phyloP scores from a whole-genome alignment of 2,888 invertebrate genomes.

The Acronicta psi region DNA sequence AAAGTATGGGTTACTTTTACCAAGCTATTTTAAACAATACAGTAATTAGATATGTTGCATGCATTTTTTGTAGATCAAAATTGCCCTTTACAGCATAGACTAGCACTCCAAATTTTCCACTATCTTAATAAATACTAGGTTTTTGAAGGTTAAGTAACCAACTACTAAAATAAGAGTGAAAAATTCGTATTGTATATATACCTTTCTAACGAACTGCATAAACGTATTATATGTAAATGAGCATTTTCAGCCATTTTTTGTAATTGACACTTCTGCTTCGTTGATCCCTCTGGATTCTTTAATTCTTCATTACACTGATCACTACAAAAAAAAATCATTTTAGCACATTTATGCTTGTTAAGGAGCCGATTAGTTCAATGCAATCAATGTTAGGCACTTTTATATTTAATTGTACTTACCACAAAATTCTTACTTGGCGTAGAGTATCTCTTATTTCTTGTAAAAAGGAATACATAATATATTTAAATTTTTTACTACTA shows the following conservation, averaged over 20 bases:
- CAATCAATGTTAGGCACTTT: no score
- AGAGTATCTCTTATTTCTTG: conserved; percentile 62
- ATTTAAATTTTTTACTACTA: conserved; percentile 54
- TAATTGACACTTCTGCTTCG: conserved; percentile 50
- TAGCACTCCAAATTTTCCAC: no score
- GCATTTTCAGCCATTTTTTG: conserved; percentile 54
- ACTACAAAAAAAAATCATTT: conserved; percentile 52
- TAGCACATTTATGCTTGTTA: neutral
- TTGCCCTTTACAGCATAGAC: no score
- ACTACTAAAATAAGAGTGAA: neutral
- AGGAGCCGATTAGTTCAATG: neutral
- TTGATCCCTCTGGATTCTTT: conserved; percentile 26
- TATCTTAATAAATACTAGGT: no score
- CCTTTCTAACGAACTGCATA: conserved; percentile 65
- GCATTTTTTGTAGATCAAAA: no score
- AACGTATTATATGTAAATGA: conserved; percentile 47
- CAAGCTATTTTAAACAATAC: no score
- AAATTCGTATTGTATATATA: conserved; percentile 39
- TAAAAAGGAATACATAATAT: conserved; percentile 56
- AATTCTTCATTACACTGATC: conserved; percentile 46
- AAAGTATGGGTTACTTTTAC: no score
- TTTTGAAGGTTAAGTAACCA: no score
- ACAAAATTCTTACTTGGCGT: conserved; percentile 60
- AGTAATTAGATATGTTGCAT: no score
- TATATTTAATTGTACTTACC: conserved; percentile 59